Base-by-base conservation (phyloP, 2,888 invertebrate species). In the Phaonia tiefii region DNA sequence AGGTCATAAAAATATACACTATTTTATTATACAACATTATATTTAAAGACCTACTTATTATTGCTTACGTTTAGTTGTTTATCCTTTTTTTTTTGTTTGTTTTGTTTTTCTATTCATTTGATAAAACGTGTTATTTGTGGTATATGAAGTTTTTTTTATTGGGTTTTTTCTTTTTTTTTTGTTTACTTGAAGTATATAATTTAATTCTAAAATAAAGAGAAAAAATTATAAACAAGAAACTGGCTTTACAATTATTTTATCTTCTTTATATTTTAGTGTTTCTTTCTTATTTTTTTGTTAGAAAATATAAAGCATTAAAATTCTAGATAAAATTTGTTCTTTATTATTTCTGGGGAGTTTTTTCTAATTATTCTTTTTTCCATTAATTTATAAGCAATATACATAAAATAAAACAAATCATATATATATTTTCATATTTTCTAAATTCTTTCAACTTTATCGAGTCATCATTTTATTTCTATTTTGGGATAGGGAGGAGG, bases 181-280 rank as follows among this genome's bases (percentile, higher is more conserved):
- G 7, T 75, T 78, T 81, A 81, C 78, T 81, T 81, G 81, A 72
- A 81, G 81, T 81, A 81, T 81, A 71, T 77, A 58, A 60, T 74
- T 44, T 69, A 74, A 63, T 56, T 69, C 72, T 69, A 73, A 73
- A 73, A 5, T 31, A 31, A 31, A 31, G 31, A 31, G n/a, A 60
- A 74, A 76, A 54, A 70, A 66, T 51, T 42, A 67, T 51, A 54
- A 79, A 63, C 63, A 63, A 63, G 39, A 39, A 81, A 78, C 81
- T 81, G 81, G 81, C 81, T 72, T 31, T 31, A 5, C 3, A 31
- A 31, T 31, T 31, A 31, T 31, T 31, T n/a, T n/a, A n/a, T n/a
- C n/a, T n/a, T 17, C 46, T 66, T 66, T 15, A 72, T 63, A 54
- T 74, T 65, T 70, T 42, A 60, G 11, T 56, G n/a, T 75, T 71